Percentiles rank a stretch among this genome's conserved stretches.
phyloP scores from a whole-genome alignment of 2,113 vertebrate genomes.

The Lipotes vexillifer region DNA sequence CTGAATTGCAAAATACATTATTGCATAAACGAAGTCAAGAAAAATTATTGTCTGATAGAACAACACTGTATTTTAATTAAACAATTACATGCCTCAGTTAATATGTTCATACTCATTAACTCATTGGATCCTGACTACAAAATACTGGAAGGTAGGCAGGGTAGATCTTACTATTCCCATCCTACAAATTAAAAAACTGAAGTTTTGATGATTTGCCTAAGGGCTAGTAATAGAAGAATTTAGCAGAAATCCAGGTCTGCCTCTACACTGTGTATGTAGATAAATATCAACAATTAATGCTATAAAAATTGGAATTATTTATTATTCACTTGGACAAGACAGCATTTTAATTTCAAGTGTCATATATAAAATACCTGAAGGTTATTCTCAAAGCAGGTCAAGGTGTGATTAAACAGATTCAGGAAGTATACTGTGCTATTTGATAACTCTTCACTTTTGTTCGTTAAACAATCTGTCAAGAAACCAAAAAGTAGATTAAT shows the following conservation, averaged over 20 bases:
- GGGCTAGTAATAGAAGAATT: background rate
- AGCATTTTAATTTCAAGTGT: conserved; percentile 60
- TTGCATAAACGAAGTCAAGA: conserved; percentile 64
- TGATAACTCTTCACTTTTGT: conserved; percentile 78
- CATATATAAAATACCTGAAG: conserved; percentile 83
- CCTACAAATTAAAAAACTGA: background rate
- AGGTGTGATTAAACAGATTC: conserved; percentile 85
- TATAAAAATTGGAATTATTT: background rate
- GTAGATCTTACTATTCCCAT: background rate
- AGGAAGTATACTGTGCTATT: conserved; percentile 88
- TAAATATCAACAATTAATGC: background rate
- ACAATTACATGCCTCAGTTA: background rate
- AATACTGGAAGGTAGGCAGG: background rate
- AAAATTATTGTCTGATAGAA: conserved; percentile 64
- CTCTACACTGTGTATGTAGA: background rate
- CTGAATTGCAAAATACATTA: background rate
- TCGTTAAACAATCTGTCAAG: conserved; percentile 86
- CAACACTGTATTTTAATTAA: background rate
- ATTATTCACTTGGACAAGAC: conserved; percentile 35
- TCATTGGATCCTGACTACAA: background rate
- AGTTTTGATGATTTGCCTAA: background rate
- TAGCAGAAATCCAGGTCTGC: background rate
- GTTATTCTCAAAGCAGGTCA: conserved; percentile 91
- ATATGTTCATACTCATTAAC: background rate
- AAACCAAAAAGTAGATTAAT: conserved; percentile 39